Evolutionary conservation across 2,113 vertebrate genomes (phyloP).

Genomic region (Orycteropus afer): DNA sequence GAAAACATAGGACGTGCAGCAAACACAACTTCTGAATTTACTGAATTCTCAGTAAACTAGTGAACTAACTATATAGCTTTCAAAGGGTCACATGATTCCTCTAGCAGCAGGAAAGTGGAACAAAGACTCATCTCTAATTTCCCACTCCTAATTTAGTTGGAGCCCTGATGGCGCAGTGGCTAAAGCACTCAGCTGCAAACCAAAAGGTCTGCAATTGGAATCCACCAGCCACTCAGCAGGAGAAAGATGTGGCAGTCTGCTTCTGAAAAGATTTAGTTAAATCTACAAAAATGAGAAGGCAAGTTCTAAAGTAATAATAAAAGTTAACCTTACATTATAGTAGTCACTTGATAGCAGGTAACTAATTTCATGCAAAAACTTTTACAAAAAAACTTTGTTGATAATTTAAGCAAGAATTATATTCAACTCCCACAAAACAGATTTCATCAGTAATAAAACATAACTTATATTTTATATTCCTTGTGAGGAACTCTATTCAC

Average conservation of each 20-base stretch:
- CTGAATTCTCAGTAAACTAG: neutral
- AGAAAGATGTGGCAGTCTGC: too few species aligned
- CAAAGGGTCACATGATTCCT: neutral
- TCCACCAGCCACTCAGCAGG: too few species aligned
- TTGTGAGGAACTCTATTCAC: neutral
- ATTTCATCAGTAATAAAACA: constrained; percentile 23
- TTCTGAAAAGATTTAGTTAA: neutral
- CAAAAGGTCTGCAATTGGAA: too few species aligned
- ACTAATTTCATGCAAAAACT: neutral
- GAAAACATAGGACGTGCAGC: neutral
- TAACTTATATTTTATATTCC: neutral
- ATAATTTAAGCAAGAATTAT: neutral
- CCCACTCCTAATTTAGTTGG: neutral
- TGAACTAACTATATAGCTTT: neutral
- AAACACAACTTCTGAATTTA: neutral
- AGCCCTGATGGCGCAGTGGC: too few species aligned
- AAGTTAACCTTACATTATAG: neutral
- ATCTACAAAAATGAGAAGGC: neutral
- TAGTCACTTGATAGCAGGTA: neutral
- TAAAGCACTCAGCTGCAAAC: too few species aligned
- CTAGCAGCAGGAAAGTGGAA: neutral
- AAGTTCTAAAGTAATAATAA: neutral
- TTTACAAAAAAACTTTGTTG: neutral
- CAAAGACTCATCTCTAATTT: neutral
- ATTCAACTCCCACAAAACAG: constrained; percentile 35